Percentiles rank a stretch among this genome's conserved stretches.
Conservation (phyloP, 2,888 invertebrate genomes). For the Dicyrtoma fusca region DNA sequence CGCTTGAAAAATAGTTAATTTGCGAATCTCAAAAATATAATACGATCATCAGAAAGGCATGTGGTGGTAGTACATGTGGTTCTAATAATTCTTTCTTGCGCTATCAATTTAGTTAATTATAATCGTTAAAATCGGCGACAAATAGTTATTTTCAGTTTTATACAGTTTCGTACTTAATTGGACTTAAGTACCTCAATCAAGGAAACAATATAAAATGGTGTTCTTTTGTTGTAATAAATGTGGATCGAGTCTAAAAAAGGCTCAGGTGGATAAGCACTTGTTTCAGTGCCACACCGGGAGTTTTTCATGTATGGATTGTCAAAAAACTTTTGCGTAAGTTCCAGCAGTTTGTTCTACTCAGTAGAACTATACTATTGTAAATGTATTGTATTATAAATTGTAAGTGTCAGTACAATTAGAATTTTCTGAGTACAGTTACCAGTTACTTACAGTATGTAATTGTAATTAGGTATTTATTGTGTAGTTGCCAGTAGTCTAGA, state of each 20-base stretch:
- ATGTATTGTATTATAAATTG: slow-evolving; percentile 34
- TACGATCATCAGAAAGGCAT: no score
- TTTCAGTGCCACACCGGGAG: slow-evolving; percentile 73
- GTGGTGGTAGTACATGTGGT: no score
- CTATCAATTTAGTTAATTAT: no score
- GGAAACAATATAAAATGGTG: slow-evolving; percentile 70
- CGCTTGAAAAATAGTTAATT: no score
- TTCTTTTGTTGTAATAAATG: slow-evolving; percentile 92
- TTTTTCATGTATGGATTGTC: slow-evolving; percentile 91
- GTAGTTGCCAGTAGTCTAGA: no score
- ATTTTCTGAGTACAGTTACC: no score
- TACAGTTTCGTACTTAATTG: neutral
- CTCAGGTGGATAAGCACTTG: slow-evolving; percentile 85
- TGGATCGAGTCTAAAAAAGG: slow-evolving; percentile 88
- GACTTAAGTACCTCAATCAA: neutral
- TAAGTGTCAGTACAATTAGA: no score
- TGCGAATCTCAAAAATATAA: no score
- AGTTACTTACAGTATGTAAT: no score
- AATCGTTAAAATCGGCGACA: neutral
- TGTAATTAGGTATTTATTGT: no score
- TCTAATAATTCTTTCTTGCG: no score
- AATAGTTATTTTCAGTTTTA: neutral
- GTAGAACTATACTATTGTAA: no score
- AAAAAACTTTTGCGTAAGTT: slow-evolving; percentile 80
- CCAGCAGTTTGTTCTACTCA: neutral